Conservation (phyloP, 2,888 invertebrate genomes). For the Neocrepidodera transversa region DNA sequence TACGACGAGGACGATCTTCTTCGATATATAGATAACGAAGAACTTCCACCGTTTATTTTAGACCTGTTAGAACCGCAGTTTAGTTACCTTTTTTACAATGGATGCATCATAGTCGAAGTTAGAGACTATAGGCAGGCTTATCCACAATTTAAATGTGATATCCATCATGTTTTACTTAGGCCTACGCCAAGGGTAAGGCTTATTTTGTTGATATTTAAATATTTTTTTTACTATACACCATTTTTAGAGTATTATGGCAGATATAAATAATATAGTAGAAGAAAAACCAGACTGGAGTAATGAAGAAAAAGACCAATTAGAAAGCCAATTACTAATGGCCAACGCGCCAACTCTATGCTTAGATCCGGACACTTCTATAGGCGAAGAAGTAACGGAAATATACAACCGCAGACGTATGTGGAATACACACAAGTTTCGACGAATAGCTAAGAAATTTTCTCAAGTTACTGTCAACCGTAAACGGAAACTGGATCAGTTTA, state of each 20-base stretch:
- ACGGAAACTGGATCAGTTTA: constrained; percentile 84
- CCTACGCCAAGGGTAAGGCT: constrained; percentile 81
- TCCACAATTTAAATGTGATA: constrained; percentile 79
- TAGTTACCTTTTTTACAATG: constrained; percentile 87
- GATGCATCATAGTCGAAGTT: constrained; percentile 90
- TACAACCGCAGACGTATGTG: constrained; percentile 78
- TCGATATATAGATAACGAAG: constrained; percentile 74
- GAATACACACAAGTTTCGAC: constrained; percentile 75
- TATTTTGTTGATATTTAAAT: not conserved
- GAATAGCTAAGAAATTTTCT: constrained; percentile 79
- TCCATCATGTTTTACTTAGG: constrained; percentile 85
- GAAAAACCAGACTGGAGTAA: constrained; percentile 68
- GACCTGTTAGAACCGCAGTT: constrained; percentile 84
- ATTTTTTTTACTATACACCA: too few species aligned
- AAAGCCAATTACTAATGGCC: constrained; percentile 85
- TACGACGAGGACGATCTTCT: constrained; percentile 90
- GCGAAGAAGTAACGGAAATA: constrained; percentile 75
- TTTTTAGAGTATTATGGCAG: constrained; percentile 54
- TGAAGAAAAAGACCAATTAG: constrained; percentile 79
- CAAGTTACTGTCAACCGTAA: constrained; percentile 83
- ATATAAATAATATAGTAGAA: constrained; percentile 55
- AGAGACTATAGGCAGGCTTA: constrained; percentile 86
- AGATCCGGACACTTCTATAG: constrained; percentile 85
- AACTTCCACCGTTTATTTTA: constrained; percentile 85
- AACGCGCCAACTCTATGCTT: constrained; percentile 88